Conservation (phyloP, 2,113 vertebrate genomes). For the Eptesicus fuscus region DNA sequence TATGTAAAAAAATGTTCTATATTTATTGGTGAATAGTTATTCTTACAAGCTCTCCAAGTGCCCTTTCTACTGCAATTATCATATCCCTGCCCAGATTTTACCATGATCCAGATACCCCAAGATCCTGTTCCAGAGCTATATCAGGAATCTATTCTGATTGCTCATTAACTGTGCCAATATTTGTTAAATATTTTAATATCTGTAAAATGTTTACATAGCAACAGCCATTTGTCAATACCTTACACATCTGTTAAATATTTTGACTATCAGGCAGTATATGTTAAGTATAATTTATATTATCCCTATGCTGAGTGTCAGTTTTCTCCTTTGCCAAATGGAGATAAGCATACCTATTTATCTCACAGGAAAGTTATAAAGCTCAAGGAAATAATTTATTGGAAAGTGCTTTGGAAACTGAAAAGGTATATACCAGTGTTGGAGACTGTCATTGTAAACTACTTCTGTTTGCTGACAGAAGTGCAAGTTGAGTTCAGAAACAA, state of each 20-base stretch:
- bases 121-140: not conserved
- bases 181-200: not conserved
- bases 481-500: not conserved
- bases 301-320: not conserved
- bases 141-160: not conserved
- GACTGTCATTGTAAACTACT: not conserved
- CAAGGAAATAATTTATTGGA: not conserved
- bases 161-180: not conserved
- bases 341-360: not conserved
- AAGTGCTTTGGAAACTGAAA: not conserved
- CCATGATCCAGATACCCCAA: not conserved
- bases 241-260: not conserved
- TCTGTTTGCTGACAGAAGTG: not conserved
- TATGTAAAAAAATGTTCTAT: not conserved
- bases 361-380: not conserved
- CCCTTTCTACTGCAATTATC: not conserved
- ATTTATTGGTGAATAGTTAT: not conserved
- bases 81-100: not conserved
- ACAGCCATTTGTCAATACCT: not conserved
- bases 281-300: not conserved
- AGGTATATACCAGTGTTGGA: not conserved
- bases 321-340: not conserved
- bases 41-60: not conserved
- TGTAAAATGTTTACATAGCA: not conserved
- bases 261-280: not conserved